Conservation (phyloP, 2,797 vertebrate genomes). For the Lophotriccus pileatus region DNA sequence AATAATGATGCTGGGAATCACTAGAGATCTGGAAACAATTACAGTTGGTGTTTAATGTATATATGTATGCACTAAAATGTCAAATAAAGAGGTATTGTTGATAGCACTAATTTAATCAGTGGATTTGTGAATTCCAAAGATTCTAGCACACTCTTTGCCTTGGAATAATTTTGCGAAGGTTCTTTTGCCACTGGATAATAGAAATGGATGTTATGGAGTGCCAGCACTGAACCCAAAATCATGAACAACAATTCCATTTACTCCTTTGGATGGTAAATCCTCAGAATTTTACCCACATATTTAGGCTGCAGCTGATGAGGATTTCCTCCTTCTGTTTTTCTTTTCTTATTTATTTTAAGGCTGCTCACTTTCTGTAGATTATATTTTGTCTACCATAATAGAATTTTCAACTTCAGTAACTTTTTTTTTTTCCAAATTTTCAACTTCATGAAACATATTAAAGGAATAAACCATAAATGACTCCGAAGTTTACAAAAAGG, state of each 20-base stretch:
- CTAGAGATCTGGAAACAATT: not conserved
- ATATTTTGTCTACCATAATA: slow-evolving; percentile 1
- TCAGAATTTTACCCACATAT: not conserved
- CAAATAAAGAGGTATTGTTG: not conserved
- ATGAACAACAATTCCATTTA: not conserved
- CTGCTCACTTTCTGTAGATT: not conserved
- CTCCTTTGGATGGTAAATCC: not conserved
- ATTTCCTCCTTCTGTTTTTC: not conserved
- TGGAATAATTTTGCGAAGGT: not conserved
- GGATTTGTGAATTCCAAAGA: not conserved
- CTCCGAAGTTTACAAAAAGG: not conserved
- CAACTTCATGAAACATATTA: slow-evolving; percentile 18
- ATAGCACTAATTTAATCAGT: not conserved
- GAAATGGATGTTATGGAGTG: not conserved
- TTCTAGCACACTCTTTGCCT: not conserved
- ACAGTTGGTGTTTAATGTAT: not conserved
- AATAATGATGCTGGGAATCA: not conserved
- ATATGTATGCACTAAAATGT: not conserved
- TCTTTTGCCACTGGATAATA: not conserved
- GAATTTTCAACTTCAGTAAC: slow-evolving; percentile 11
- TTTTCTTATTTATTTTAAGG: not conserved
- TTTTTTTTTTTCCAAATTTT: no score
- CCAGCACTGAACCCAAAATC: not conserved
- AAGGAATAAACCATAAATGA: slow-evolving; percentile 9
- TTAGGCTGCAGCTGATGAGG: not conserved